phyloP scores from a whole-genome alignment of 2,113 vertebrate genomes.

The Panthera uncia region DNA sequence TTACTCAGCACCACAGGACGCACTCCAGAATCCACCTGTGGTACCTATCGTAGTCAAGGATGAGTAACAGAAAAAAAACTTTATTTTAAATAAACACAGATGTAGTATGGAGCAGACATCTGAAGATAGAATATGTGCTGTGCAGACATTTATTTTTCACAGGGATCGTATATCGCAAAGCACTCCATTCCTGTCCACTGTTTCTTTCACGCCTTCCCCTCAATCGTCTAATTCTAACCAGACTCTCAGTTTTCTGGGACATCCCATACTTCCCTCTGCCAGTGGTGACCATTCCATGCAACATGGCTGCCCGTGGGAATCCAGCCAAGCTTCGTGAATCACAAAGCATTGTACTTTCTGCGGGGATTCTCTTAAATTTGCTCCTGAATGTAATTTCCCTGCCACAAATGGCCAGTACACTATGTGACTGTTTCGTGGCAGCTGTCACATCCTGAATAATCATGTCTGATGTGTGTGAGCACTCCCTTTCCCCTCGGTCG shows the following conservation, averaged over 20 bases:
- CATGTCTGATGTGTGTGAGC: background rate
- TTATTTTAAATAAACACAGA: background rate
- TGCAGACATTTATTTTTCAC: background rate
- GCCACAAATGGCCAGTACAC: background rate
- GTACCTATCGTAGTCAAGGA: background rate
- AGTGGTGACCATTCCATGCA: too few species aligned
- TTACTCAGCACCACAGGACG: rapidly evolving
- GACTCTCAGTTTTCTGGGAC: background rate
- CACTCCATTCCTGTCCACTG: rapidly evolving
- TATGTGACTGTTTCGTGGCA: background rate
- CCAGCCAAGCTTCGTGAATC: background rate
- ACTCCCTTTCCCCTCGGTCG: background rate
- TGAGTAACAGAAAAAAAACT: background rate
- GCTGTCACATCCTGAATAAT: background rate
- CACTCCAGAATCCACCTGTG: background rate
- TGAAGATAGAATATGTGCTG: background rate
- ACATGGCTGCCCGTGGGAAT: rapidly evolving
- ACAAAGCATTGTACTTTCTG: background rate
- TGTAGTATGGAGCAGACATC: background rate
- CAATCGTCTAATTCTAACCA: background rate
- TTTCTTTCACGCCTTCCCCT: background rate
- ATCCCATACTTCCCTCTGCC: background rate
- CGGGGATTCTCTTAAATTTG: background rate
- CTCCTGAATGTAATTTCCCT: background rate
- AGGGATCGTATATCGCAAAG: rapidly evolving